A percentile compares a stretch with the other conserved stretches of the same genome.
Conservation (phyloP, 2,888 invertebrate species). For the Drosophila subquinaria region DNA sequence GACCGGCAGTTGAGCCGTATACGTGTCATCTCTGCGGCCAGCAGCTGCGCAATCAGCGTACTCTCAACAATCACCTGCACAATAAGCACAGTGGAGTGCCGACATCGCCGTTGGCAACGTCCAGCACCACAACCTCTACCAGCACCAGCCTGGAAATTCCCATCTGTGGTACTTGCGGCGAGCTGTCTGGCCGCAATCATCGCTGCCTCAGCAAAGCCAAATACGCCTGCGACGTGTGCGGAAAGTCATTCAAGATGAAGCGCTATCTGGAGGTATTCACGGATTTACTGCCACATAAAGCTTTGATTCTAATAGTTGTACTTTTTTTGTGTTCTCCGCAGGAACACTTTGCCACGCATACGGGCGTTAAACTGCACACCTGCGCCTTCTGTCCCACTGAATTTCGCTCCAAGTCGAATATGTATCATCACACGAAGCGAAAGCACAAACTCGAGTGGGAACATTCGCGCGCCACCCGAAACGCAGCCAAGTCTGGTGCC, state of each 20-base stretch:
- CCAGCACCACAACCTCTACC: slow-evolving; percentile 21
- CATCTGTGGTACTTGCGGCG: slow-evolving; percentile 64
- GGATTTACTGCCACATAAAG: neutral
- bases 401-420: slow-evolving; percentile 82
- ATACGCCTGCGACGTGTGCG: slow-evolving; percentile 78
- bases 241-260: slow-evolving; percentile 79
- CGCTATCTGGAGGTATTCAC: slow-evolving; percentile 74
- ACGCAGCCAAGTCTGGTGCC: slow-evolving; percentile 49
- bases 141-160: slow-evolving; percentile 23
- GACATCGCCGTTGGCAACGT: slow-evolving; percentile 10
- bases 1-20: slow-evolving; percentile 28
- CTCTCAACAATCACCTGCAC: slow-evolving; percentile 61
- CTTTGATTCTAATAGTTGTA: neutral
- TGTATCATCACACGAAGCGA: slow-evolving; percentile 83
- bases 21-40: slow-evolving; percentile 54
- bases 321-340: slow-evolving; percentile 15
- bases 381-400: slow-evolving; percentile 83
- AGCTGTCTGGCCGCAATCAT: slow-evolving; percentile 65
- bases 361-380: slow-evolving; percentile 79
- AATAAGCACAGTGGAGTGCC: slow-evolving; percentile 50
- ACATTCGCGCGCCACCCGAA: slow-evolving; percentile 72
- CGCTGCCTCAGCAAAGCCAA: slow-evolving; percentile 70
- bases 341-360: slow-evolving; percentile 83
- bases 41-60: slow-evolving; percentile 55
- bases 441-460: slow-evolving; percentile 81